These are phyloP conservation scores for Pavo muticus DNA, from an alignment of 2,113 vertebrate genomes.

Conservation along the genomic window DNA sequence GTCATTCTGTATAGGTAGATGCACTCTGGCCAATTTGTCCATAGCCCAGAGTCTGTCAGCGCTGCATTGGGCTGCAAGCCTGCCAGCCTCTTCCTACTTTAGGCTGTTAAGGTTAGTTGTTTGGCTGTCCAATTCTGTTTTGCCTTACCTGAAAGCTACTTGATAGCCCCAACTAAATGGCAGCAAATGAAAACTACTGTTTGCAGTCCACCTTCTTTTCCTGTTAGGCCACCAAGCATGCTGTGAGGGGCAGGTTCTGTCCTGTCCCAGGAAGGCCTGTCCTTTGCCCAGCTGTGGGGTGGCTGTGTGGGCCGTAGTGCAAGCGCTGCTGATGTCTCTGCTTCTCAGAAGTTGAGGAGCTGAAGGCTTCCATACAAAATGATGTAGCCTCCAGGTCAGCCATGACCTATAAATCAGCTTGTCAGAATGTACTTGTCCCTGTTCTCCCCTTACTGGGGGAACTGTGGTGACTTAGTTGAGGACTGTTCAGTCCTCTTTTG, in stretches of 20 bases:
- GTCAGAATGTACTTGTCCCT: background rate
- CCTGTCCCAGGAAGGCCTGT: accelerated
- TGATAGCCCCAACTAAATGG: background rate
- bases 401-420: background rate
- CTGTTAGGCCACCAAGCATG: background rate
- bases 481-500: background rate
- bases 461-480: background rate
- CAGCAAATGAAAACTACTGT: background rate
- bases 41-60: background rate
- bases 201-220: background rate
- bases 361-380: background rate
- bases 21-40: background rate
- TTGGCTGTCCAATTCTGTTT: background rate
- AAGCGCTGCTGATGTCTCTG: accelerated
- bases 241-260: background rate
- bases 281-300: background rate
- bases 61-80: background rate
- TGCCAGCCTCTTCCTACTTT: background rate
- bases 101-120: background rate
- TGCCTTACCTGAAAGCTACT: background rate
- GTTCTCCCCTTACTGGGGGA: background rate
- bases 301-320: accelerated
- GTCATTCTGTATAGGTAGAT: background rate
- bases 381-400: background rate
- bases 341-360: background rate